These are phyloP conservation scores for Nansenia antarctica DNA, from an alignment of 2,113 vertebrate genomes.

Conservation along the genomic window DNA sequence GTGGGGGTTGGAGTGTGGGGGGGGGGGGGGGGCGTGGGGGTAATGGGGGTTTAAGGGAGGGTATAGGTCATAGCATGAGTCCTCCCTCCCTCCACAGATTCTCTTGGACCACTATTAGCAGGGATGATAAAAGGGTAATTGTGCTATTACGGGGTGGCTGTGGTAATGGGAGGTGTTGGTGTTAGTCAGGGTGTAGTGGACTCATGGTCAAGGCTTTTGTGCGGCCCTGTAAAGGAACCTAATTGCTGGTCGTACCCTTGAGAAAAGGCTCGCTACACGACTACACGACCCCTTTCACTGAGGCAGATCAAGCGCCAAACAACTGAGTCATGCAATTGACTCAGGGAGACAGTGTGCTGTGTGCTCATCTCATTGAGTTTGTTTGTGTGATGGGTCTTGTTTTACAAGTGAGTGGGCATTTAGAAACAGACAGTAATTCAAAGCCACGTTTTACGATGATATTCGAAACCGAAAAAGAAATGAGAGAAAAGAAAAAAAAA, in stretches of 20 bases:
- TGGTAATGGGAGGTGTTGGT: slow-evolving; percentile 64
- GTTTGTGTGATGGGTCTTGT: too few relatives aligned
- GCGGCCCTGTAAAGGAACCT: slow-evolving; percentile 52
- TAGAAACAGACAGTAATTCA: too few relatives aligned
- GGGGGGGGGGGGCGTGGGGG: slow-evolving; percentile 47
- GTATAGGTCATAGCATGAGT: slow-evolving; percentile 40
- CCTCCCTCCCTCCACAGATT: slow-evolving; percentile 59
- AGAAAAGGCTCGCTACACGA: slow-evolving; percentile 65
- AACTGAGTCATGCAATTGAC: not conserved
- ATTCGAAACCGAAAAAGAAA: too few relatives aligned
- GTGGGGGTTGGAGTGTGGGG: slow-evolving; percentile 35
- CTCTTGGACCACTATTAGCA: slow-evolving; percentile 63
- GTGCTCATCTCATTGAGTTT: too few relatives aligned
- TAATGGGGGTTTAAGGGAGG: slow-evolving; percentile 19
- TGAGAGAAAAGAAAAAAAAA: not conserved
- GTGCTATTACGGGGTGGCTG: slow-evolving; percentile 68
- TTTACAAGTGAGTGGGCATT: too few relatives aligned
- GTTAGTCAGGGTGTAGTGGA: not conserved
- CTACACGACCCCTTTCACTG: slow-evolving; percentile 48
- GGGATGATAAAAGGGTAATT: slow-evolving; percentile 71
- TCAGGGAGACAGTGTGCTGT: too few relatives aligned
- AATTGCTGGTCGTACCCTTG: slow-evolving; percentile 71
- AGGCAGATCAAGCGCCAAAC: slow-evolving; percentile 27
- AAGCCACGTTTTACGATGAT: not conserved
- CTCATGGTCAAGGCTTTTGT: not conserved